These are phyloP conservation scores for Pseudomyrmex sp. DNA, from an alignment of 1,140 invertebrate genomes.

Conservation along the genomic window DNA sequence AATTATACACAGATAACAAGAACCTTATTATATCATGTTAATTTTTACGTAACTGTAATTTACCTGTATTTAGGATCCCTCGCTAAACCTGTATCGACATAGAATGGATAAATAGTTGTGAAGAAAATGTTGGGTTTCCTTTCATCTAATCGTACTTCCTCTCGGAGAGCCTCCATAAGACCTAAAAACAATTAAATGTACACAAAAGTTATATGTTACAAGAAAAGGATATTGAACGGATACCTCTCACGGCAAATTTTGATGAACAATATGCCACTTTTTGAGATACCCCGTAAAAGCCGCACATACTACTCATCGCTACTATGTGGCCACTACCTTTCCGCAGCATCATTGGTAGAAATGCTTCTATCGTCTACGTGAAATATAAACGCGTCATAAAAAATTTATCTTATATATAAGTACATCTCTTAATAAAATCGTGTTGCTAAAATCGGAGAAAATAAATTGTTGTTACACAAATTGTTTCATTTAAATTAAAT, in stretches of 20 bases:
- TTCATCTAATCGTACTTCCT: conserved; percentile 71
- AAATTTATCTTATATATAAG: neutral
- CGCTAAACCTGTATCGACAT: conserved; percentile 76
- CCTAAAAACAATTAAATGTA: conserved; percentile 62
- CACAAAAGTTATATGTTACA: neutral
- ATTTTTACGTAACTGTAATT: neutral
- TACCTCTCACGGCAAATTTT: conserved; percentile 95
- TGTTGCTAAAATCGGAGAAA: no score
- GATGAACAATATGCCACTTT: conserved; percentile 97
- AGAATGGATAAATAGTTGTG: conserved; percentile 80
- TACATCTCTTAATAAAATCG: neutral
- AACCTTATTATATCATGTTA: neutral
- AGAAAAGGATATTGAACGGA: neutral
- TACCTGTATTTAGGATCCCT: conserved; percentile 78
- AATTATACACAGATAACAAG: neutral
- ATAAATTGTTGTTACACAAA: neutral
- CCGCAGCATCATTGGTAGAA: conserved; percentile 96
- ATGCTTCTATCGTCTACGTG: conserved; percentile 89
- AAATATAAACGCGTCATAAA: neutral
- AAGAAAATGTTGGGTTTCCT: conserved; percentile 71
- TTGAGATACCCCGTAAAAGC: conserved; percentile 91
- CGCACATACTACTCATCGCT: conserved; percentile 96
- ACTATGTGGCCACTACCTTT: conserved; percentile 95
- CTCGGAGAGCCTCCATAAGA: conserved; percentile 77
- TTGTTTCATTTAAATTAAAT: neutral